Evolutionary conservation across 2,888 invertebrate genomes (phyloP), one percentile per base, ranked within the genome.

Genomic region (Teleiodes luculella): DNA sequence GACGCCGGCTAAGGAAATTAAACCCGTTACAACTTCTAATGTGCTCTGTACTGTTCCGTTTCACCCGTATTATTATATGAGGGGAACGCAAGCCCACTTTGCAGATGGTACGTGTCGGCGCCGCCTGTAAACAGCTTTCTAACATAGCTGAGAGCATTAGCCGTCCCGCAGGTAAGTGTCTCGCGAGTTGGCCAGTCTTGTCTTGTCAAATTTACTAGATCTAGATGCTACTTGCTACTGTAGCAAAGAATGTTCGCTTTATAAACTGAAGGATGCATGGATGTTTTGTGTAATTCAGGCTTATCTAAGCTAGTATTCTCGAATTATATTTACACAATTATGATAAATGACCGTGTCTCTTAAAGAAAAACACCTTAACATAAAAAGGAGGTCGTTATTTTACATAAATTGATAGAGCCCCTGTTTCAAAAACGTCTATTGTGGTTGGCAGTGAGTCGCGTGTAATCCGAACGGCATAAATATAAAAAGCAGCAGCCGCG

Each of bases 401-500:
- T n/a, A n/a, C n/a, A n/a, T n/a, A n/a, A n/a, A n/a, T n/a, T n/a
- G n/a, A n/a, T n/a, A n/a, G n/a, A n/a, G n/a, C n/a, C n/a, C n/a
- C n/a, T n/a, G n/a, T n/a, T n/a, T n/a, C n/a, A n/a, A n/a, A n/a
- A n/a, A n/a, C n/a, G n/a, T n/a, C 36, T 36, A 49, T 36, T 49
- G 31, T 31, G 14, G 30, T 6, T 16, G 13, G 30, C 20, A 43
- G 43, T 43, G 24, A 43, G 43, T 43, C 24, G n/a, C 20, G 24
- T 28, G 31, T 43, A 33, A 51, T 43, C 51, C 33, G 33, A 51
- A 51, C 46, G 30, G 16, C 41, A 39, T 41, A 33, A 37, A 31
- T 30, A 46, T 36, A 45, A 53, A 53, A 37, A 37, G 18, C 53
- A 53, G 46, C 53, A n/a, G 24, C 30, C 18, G 36, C 14, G 5